Percentiles rank a stretch among this genome's conserved stretches.
Evolutionary conservation across 2,113 vertebrate genomes (phyloP).

Genomic region (Cyanoderma ruficeps): DNA sequence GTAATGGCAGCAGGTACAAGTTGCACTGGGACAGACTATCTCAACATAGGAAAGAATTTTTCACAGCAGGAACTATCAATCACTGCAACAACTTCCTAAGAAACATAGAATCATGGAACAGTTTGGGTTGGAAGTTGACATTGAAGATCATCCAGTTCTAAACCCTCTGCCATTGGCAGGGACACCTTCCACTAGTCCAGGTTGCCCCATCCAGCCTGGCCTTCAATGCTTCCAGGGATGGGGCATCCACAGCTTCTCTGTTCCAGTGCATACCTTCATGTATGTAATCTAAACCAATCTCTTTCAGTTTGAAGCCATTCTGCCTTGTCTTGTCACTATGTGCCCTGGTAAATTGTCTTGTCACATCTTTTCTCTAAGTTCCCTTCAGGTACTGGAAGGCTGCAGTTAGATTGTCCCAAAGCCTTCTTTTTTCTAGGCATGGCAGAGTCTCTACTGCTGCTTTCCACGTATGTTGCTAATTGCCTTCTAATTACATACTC

Average conservation of each 20-base stretch:
- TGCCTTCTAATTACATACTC: background rate
- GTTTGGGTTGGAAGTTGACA: background rate
- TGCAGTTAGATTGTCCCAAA: background rate
- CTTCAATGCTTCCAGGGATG: background rate
- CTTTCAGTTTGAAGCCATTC: background rate
- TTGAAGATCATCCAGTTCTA: background rate
- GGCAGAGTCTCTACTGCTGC: background rate
- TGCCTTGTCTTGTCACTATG: background rate
- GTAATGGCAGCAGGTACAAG: background rate
- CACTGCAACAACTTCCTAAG: background rate
- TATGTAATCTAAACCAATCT: background rate
- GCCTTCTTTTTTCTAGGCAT: too few relatives aligned
- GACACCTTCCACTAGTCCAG: background rate
- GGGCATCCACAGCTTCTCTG: background rate
- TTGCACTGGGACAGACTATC: background rate
- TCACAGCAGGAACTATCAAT: background rate
- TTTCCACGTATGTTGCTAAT: background rate
- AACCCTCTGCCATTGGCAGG: background rate
- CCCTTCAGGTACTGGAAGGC: background rate
- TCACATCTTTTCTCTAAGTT: background rate
- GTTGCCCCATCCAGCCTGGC: background rate
- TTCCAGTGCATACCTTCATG: background rate
- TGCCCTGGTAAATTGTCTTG: background rate
- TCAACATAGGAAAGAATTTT: background rate
- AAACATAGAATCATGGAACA: rapidly evolving